A percentile compares a stretch with the other conserved stretches of the same genome.
These are phyloP conservation scores for Semotilus atromaculatus DNA, from an alignment of 2,797 vertebrate genomes.

Conservation along the genomic window DNA sequence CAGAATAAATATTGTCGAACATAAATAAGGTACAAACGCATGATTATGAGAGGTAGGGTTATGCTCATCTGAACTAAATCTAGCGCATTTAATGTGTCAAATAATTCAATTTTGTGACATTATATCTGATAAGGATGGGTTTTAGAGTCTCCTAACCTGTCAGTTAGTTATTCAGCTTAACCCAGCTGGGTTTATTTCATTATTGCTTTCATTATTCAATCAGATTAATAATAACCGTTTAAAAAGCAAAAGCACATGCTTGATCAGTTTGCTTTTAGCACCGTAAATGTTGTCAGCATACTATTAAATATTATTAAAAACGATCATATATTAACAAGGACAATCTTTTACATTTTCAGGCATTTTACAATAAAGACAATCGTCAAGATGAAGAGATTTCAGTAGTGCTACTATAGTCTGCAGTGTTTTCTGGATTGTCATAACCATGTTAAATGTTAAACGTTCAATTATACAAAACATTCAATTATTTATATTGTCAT, in stretches of 20 bases:
- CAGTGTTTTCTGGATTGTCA: constrained; percentile 9
- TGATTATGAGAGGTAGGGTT: constrained; percentile 79
- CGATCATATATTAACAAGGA: not conserved
- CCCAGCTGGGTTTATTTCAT: not conserved
- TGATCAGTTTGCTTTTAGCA: not conserved
- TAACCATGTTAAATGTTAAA: constrained; percentile 18
- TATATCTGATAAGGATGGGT: no score
- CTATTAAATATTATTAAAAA: not conserved
- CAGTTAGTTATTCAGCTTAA: not conserved
- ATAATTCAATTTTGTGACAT: not conserved
- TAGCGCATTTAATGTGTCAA: not conserved
- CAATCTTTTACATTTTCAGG: not conserved
- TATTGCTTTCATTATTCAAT: not conserved
- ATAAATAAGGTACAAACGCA: constrained; percentile 76
- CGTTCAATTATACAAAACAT: constrained; percentile 38
- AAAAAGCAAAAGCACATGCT: not conserved
- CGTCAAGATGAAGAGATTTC: not conserved
- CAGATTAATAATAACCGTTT: not conserved
- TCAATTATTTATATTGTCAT: constrained; percentile 26
- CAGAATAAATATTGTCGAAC: constrained; percentile 82
- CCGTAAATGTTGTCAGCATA: no score
- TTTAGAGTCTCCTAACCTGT: not conserved
- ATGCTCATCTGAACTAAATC: not conserved
- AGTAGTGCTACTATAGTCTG: not conserved
- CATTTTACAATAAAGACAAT: not conserved